phyloP scores from a whole-genome alignment of 2,888 invertebrate species.

The Tortricodes alternella region DNA sequence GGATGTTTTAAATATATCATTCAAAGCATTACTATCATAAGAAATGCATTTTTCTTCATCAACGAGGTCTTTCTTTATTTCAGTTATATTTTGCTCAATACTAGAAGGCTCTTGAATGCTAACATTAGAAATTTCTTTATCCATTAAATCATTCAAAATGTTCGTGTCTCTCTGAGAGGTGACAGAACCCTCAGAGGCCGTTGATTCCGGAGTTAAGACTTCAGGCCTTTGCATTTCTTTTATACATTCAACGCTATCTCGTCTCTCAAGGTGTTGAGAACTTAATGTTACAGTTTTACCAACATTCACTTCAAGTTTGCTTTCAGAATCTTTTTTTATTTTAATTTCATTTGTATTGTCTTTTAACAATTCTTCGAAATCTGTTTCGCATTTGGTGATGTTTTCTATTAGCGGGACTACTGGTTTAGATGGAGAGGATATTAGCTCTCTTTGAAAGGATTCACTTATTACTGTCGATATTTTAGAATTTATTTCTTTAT shows the following conservation, averaged over 20 bases:
- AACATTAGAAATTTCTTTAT: constrained; percentile 16
- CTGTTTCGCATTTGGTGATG: constrained; percentile 68
- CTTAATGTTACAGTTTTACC: constrained; percentile 62
- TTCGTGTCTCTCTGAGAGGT: constrained; percentile 17
- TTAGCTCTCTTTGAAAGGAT: constrained; percentile 42
- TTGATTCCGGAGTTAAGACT: constrained; percentile 25
- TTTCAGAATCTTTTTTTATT: constrained; percentile 67
- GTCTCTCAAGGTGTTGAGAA: constrained; percentile 33
- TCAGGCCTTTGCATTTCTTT: constrained; percentile 22
- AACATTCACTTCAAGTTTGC: constrained; percentile 70
- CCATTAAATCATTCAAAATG: constrained; percentile 8
- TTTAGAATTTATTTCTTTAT: constrained; percentile 36
- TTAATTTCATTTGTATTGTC: constrained; percentile 79
- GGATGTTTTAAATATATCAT: constrained; percentile 28
- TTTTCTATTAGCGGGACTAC: constrained; percentile 39
- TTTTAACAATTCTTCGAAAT: constrained; percentile 77
- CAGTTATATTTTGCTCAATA: constrained; percentile 21
- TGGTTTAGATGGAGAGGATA: constrained; percentile 35
- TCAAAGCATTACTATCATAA: constrained; percentile 16
- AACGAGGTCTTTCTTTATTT: constrained; percentile 11
- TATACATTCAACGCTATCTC: constrained; percentile 15
- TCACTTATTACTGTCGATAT: constrained; percentile 34
- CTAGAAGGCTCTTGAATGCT: neutral
- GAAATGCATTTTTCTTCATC: constrained; percentile 6
- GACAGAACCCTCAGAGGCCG: constrained; percentile 20